phyloP scores from a whole-genome alignment of 2,888 invertebrate species.

The Zele albiditarsus region DNA sequence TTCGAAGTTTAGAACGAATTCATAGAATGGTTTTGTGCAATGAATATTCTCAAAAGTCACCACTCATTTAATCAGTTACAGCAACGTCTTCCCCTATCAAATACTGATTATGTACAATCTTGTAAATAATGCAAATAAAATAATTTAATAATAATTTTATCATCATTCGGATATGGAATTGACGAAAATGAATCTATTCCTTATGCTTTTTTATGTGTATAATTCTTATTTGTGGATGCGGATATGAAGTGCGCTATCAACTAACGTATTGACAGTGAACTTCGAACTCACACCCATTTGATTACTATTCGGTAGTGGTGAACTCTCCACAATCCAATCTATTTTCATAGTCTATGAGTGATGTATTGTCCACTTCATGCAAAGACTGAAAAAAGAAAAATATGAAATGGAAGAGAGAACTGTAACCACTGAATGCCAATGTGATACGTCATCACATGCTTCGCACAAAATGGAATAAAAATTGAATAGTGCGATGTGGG shows the following conservation, averaged over 20 bases:
- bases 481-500: slow-evolving; percentile 12
- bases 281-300: background rate
- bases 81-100: background rate
- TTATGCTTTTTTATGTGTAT: background rate
- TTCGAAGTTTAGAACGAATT: too few relatives aligned
- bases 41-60: too few relatives aligned
- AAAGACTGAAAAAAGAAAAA: background rate
- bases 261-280: background rate
- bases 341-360: background rate
- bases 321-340: background rate
- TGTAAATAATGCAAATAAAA: background rate
- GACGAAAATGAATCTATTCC: background rate
- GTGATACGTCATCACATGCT: background rate
- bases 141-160: background rate
- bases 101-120: background rate
- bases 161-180: background rate
- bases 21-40: too few relatives aligned
- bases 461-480: background rate
- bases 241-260: background rate
- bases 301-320: background rate
- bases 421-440: background rate
- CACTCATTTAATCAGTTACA: too few relatives aligned
- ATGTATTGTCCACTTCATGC: background rate
- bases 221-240: background rate
- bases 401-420: background rate